A percentile compares a stretch with the other conserved stretches of the same genome.
Conservation (phyloP, 2,113 vertebrate genomes). For the Pseudopipra pipra region DNA sequence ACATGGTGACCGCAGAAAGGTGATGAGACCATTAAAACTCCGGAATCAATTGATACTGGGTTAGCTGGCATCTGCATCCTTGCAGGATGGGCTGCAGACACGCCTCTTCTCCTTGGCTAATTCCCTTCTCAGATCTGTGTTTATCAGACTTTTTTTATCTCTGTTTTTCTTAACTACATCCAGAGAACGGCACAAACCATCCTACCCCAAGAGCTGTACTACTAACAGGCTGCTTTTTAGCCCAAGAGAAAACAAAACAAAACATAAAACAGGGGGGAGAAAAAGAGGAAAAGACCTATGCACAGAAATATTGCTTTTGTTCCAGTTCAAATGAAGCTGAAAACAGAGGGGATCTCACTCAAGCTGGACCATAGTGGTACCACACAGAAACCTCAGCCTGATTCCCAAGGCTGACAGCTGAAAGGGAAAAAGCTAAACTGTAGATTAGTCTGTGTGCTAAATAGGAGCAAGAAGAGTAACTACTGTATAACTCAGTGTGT, state of each 20-base stretch:
- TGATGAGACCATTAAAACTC: neutral
- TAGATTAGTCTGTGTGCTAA: neutral
- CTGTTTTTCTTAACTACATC: neutral
- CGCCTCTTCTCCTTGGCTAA: fast-evolving
- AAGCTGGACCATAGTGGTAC: neutral
- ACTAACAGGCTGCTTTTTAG: neutral
- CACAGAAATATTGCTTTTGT: neutral
- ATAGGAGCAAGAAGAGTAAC: neutral
- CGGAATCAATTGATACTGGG: neutral
- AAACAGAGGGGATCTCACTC: neutral
- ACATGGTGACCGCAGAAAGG: neutral
- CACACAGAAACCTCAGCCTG: neutral
- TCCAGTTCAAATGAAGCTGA: neutral
- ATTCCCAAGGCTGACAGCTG: neutral
- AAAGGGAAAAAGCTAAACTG: neutral
- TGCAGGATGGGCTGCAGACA: neutral
- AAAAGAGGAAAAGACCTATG: fast-evolving
- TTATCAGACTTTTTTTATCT: neutral
- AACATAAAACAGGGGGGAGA: neutral
- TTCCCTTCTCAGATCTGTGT: neutral
- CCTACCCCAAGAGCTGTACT: neutral
- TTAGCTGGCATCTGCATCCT: neutral
- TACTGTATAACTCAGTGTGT: neutral
- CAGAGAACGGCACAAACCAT: neutral
- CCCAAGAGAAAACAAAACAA: neutral